Evolutionary conservation across 1,140 invertebrate species (phyloP).

Genomic region (Lineus longissimus): DNA sequence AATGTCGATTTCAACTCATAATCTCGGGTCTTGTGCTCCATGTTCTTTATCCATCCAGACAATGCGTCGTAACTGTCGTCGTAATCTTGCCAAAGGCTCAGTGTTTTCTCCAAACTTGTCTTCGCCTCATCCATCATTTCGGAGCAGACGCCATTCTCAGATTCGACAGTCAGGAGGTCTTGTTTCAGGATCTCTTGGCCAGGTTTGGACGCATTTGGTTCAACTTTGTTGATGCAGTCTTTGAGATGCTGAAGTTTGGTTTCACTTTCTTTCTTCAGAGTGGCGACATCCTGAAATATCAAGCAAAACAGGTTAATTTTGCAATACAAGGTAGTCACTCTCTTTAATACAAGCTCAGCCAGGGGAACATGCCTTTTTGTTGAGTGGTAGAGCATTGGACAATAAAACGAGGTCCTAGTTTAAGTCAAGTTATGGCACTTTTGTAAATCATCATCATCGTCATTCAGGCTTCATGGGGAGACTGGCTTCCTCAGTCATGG

Average conservation of each 20-base stretch:
- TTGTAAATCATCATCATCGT: too few species aligned
- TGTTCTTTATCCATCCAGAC: slow-evolving; percentile 77
- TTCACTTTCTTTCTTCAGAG: slow-evolving; percentile 68
- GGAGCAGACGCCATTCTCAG: slow-evolving; percentile 60
- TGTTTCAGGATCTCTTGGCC: slow-evolving; percentile 64
- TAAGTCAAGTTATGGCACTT: too few species aligned
- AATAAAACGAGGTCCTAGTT: too few species aligned
- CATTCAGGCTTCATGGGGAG: too few species aligned
- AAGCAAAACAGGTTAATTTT: slow-evolving; percentile 8
- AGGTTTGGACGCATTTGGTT: slow-evolving; percentile 71
- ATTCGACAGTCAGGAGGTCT: slow-evolving; percentile 64
- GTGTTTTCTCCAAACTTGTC: slow-evolving; percentile 63
- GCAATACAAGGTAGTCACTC: too few species aligned
- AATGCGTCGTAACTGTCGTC: slow-evolving; percentile 74
- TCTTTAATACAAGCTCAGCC: too few species aligned
- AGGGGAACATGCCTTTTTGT: too few species aligned
- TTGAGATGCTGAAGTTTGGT: slow-evolving; percentile 68
- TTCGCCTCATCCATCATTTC: slow-evolving; percentile 44
- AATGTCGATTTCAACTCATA: slow-evolving; percentile 77
- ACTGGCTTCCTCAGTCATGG: too few species aligned
- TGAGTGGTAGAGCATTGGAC: too few species aligned
- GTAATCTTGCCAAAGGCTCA: slow-evolving; percentile 83
- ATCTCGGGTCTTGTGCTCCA: slow-evolving; percentile 78
- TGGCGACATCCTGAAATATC: slow-evolving; percentile 60
- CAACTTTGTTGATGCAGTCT: slow-evolving; percentile 65